Conservation (phyloP, 1,140 invertebrate species). For the Papilio machaon region DNA sequence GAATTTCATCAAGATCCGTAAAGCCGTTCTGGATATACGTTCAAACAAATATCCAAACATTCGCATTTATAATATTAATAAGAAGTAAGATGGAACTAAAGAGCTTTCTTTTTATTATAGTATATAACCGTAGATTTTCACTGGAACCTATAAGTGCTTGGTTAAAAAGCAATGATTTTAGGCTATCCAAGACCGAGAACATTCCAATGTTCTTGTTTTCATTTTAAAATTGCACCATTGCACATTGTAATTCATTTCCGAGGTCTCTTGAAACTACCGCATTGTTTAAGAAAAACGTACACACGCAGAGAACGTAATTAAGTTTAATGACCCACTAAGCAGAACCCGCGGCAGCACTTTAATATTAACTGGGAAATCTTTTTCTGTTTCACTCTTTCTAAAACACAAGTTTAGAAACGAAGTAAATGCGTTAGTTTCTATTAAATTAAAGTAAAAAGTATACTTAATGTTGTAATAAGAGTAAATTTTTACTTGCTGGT, state of each 20-base stretch:
- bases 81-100: too few species aligned
- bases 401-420: neutral
- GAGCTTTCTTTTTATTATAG: too few species aligned
- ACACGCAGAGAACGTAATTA: slow-evolving; percentile 16
- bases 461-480: neutral
- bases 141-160: too few species aligned
- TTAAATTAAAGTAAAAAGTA: neutral
- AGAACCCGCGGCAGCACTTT: slow-evolving; percentile 10
- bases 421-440: slow-evolving; percentile 19
- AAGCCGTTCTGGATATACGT: too few species aligned
- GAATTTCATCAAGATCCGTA: too few species aligned
- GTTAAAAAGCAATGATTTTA: neutral
- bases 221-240: neutral
- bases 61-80: too few species aligned
- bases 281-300: slow-evolving; percentile 16
- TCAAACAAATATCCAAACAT: too few species aligned
- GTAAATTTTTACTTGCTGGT: neutral
- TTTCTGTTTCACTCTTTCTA: slow-evolving; percentile 29
- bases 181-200: neutral
- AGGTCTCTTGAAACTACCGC: neutral
- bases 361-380: slow-evolving; percentile 20
- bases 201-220: neutral
- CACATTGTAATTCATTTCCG: neutral
- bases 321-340: slow-evolving; percentile 28
- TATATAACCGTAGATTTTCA: too few species aligned